These are phyloP conservation scores for Saguinus imperator DNA, from an alignment of 2,113 vertebrate species.

Conservation along the genomic window DNA sequence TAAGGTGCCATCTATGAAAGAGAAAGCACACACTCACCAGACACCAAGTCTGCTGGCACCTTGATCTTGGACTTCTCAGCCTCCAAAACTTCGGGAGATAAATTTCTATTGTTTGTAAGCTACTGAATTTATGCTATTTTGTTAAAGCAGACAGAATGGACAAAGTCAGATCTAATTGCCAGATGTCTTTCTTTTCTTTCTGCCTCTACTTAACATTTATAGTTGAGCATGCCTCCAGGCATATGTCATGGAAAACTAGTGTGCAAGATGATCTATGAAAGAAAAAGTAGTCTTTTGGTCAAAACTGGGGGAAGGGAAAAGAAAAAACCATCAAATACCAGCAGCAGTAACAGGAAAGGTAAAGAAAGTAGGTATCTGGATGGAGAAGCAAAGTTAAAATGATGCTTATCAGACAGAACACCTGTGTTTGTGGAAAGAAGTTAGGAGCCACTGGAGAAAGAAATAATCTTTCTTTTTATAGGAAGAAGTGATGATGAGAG, in stretches of 20 bases:
- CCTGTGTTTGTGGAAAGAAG: background rate
- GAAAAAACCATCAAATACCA: background rate
- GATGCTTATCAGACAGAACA: background rate
- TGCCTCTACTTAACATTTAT: background rate
- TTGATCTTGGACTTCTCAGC: background rate
- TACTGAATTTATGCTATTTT: background rate
- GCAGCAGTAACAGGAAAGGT: background rate
- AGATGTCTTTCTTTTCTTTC: background rate
- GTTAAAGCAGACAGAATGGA: background rate
- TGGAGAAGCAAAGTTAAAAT: background rate
- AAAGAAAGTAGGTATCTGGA: background rate
- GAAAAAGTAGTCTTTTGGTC: background rate
- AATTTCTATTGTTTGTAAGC: background rate
- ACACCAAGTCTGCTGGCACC: background rate
- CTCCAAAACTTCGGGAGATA: background rate
- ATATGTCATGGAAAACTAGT: no score
- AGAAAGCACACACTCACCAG: background rate
- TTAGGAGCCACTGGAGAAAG: background rate
- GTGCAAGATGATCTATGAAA: background rate
- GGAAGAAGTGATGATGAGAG: background rate
- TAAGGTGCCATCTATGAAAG: background rate
- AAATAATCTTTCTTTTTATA: background rate
- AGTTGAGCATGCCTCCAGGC: background rate
- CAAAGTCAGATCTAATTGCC: background rate
- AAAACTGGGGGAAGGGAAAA: background rate